Evolutionary conservation across 2,888 invertebrate species (phyloP).

Genomic region (Meloe dianella): DNA sequence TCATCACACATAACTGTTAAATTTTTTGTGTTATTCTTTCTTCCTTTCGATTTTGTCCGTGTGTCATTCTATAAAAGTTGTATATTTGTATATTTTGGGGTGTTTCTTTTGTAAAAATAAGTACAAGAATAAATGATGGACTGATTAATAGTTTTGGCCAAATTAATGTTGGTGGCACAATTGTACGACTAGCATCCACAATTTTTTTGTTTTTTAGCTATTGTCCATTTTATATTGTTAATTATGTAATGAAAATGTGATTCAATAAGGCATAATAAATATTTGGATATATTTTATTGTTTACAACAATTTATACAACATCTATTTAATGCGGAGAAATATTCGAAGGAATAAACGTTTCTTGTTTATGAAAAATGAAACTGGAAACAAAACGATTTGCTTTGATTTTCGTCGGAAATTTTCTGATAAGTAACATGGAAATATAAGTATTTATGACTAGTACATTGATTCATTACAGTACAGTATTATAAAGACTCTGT

Average conservation of each 20-base stretch:
- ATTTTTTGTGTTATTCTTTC: neutral
- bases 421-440: too few species aligned
- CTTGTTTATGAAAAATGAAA: neutral
- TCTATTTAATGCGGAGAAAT: neutral
- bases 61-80: neutral
- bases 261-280: neutral
- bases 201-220: neutral
- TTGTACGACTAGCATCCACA: neutral
- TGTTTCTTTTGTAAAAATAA: neutral
- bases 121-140: neutral
- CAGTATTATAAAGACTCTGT: conserved; percentile 24
- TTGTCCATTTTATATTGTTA: neutral
- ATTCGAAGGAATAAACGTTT: neutral
- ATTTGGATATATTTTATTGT: conserved; percentile 3
- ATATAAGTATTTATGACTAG: conserved; percentile 48
- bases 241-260: neutral
- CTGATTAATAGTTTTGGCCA: neutral
- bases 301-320: conserved; percentile 12
- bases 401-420: conserved; percentile 35
- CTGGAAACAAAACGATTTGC: conserved; percentile 15
- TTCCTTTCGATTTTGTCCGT: neutral
- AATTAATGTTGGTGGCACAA: neutral
- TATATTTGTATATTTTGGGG: conserved; percentile 8
- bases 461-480: conserved; percentile 38
- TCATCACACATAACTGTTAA: neutral